Percentiles rank a stretch among this genome's conserved stretches.
Conservation (phyloP, 1,140 invertebrate genomes). For the Lerema accius region DNA sequence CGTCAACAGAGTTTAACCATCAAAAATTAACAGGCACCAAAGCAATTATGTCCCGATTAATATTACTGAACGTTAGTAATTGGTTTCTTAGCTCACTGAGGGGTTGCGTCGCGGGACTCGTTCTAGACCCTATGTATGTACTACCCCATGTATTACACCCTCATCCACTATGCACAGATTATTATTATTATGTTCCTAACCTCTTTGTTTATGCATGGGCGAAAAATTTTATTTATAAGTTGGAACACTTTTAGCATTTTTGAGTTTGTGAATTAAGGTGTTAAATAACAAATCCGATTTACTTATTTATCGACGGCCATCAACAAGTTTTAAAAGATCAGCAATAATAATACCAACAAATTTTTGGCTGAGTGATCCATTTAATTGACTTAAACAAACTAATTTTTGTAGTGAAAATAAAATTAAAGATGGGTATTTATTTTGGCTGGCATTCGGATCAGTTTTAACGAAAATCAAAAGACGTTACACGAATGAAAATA, state of each 20-base stretch:
- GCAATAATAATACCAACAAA: too few species aligned
- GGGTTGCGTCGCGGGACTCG: constrained; percentile 28
- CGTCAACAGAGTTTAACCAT: neutral
- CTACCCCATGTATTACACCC: constrained; percentile 24
- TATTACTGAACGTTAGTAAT: constrained; percentile 28
- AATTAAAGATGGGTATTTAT: too few species aligned
- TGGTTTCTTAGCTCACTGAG: constrained; percentile 28
- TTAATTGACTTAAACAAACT: too few species aligned
- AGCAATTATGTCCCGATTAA: constrained; percentile 24
- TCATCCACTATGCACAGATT: constrained; percentile 22
- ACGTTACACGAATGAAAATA: neutral
- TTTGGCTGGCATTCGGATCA: too few species aligned
- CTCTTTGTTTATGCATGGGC: constrained; percentile 20
- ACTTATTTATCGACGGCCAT: too few species aligned
- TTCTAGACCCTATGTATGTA: constrained; percentile 31
- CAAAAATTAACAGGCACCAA: constrained; percentile 13
- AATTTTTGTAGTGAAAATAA: too few species aligned
- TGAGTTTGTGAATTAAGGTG: too few species aligned
- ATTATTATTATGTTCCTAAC: constrained; percentile 14
- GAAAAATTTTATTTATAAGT: constrained; percentile 8
- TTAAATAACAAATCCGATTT: too few species aligned
- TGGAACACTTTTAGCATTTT: too few species aligned
- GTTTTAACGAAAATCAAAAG: too few species aligned
- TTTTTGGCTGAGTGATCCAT: too few species aligned
- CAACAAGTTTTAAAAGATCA: too few species aligned